These are phyloP conservation scores for Mionectes olivaceus DNA, from an alignment of 2,797 vertebrate species.

Conservation along the genomic window DNA sequence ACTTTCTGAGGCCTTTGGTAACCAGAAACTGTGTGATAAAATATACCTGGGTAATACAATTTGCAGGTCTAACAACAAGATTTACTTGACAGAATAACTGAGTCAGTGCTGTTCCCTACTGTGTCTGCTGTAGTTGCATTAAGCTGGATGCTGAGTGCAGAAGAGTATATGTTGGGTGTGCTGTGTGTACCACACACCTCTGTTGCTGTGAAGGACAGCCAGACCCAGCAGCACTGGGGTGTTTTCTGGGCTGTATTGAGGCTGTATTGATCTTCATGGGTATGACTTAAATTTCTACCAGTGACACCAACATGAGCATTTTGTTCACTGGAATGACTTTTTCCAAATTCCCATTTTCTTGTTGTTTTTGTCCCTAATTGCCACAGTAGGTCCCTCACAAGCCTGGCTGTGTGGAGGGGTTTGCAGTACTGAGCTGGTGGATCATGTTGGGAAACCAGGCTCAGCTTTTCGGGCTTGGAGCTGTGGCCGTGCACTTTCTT, in stretches of 20 bases:
- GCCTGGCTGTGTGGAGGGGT: neutral
- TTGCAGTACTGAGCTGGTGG: slow-evolving; percentile 29
- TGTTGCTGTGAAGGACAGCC: neutral
- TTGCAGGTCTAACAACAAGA: neutral
- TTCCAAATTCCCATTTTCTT: neutral
- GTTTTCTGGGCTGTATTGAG: neutral
- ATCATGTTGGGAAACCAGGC: neutral
- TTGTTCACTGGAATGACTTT: neutral
- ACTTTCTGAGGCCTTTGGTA: neutral
- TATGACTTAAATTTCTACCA: neutral
- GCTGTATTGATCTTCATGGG: neutral
- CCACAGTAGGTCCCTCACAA: neutral
- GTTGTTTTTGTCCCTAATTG: neutral
- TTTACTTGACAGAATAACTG: neutral
- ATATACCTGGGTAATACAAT: neutral
- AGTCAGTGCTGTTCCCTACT: neutral
- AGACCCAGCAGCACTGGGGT: neutral
- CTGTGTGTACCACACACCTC: neutral
- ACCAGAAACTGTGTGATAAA: neutral
- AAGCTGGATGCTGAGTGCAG: neutral
- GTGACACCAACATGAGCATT: neutral
- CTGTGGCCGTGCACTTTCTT: slow-evolving; percentile 63
- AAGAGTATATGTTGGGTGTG: too few relatives aligned
- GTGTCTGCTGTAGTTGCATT: neutral
- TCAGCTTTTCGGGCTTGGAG: accelerated